These are phyloP conservation scores for Raja brachyura DNA, from an alignment of 2,113 vertebrate genomes.

Conservation along the genomic window DNA sequence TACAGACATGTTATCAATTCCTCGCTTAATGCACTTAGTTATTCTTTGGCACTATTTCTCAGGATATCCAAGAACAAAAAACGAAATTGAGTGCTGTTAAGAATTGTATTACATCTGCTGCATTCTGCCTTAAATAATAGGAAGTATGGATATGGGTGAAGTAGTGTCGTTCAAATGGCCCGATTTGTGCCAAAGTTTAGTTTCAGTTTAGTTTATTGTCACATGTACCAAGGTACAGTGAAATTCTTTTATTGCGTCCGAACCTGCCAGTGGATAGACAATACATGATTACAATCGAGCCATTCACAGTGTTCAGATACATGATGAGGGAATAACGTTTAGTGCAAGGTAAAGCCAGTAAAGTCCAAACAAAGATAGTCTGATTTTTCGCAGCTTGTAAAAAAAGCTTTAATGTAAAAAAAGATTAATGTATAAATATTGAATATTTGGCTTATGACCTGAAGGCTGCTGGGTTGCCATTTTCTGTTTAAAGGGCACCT, in stretches of 20 bases:
- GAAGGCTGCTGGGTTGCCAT: background rate
- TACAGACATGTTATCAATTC: background rate
- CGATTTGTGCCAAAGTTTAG: background rate
- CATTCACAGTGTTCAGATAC: no score
- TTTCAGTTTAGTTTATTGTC: no score
- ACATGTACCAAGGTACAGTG: no score
- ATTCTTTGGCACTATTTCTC: background rate
- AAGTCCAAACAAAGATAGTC: background rate
- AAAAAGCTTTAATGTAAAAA: background rate
- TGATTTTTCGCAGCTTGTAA: background rate
- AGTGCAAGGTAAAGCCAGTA: no score
- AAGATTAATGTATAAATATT: slow-evolving; percentile 4
- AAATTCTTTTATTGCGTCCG: no score
- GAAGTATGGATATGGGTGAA: background rate
- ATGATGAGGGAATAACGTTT: no score
- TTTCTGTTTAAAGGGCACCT: background rate
- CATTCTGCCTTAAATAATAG: background rate
- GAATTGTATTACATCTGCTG: background rate
- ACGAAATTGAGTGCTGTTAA: background rate
- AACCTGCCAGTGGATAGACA: no score
- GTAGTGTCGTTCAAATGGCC: background rate
- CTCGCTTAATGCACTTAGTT: background rate
- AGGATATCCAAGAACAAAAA: background rate
- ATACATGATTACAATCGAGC: no score
- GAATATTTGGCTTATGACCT: background rate